Conservation (phyloP, 2,888 invertebrate genomes). For the Chaitophorus viminalis region DNA sequence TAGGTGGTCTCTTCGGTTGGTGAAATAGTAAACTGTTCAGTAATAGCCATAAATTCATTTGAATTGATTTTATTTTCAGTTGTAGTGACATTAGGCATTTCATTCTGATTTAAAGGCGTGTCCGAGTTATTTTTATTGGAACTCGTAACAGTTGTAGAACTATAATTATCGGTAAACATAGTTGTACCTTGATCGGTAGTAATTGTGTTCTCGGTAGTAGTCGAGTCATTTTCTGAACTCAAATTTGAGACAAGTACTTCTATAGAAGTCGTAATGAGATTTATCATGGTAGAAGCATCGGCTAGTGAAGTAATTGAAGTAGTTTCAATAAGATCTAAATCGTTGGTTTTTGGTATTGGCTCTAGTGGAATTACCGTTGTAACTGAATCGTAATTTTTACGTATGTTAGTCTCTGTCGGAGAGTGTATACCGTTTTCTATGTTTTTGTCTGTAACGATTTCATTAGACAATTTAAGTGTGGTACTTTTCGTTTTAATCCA, state of each 20-base stretch:
- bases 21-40: neutral
- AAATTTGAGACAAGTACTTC: slow-evolving; percentile 20
- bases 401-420: neutral
- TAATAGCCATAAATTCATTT: neutral
- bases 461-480: neutral
- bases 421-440: neutral
- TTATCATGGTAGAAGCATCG: slow-evolving; percentile 17
- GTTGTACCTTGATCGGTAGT: neutral
- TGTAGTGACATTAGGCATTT: neutral
- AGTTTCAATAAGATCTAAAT: neutral
- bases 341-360: neutral
- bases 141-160: neutral
- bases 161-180: neutral
- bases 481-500: slow-evolving; percentile 40
- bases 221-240: neutral
- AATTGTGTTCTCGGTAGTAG: neutral
- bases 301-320: neutral
- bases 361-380: neutral
- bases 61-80: neutral
- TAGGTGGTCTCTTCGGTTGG: neutral
- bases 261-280: slow-evolving; percentile 36
- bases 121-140: neutral
- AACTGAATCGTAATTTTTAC: neutral
- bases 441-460: neutral
- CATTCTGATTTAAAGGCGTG: neutral